Evolutionary conservation across 2,797 vertebrate genomes (phyloP).

Genomic region (Sitta carolinensis): DNA sequence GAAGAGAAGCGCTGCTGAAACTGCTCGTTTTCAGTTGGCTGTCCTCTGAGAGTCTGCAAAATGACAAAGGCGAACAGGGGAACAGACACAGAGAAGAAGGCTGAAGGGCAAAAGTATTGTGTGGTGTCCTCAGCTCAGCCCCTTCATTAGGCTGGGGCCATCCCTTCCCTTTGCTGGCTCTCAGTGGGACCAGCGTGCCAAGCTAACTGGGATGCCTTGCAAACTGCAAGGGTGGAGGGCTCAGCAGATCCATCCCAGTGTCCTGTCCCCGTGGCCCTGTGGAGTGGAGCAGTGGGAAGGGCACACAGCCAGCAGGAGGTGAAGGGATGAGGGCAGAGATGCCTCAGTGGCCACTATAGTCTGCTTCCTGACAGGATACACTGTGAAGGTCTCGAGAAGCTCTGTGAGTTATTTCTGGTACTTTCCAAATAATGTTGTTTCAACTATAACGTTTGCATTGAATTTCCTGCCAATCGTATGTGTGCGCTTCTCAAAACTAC

Average conservation of each 20-base stretch:
- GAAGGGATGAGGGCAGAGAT: not conserved
- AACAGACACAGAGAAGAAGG: not conserved
- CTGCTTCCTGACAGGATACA: not conserved
- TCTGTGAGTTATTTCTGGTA: conserved; percentile 45
- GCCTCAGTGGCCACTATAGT: not conserved
- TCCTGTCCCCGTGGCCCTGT: not conserved
- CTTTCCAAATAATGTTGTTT: conserved; percentile 65
- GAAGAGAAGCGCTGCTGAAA: not conserved
- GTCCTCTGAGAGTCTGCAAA: not conserved
- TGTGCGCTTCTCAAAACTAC: not conserved
- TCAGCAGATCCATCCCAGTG: not conserved
- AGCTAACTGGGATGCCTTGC: not conserved
- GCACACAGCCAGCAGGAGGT: not conserved
- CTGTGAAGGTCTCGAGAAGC: not conserved
- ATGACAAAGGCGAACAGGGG: not conserved
- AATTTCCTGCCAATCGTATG: conserved; percentile 45
- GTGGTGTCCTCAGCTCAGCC: not conserved
- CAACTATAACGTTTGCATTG: conserved; percentile 62
- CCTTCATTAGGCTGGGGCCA: not conserved
- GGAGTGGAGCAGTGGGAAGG: not conserved
- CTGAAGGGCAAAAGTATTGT: not conserved
- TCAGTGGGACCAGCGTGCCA: not conserved
- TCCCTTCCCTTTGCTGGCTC: not conserved
- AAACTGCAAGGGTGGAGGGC: not conserved
- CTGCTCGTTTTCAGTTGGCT: not conserved